Evolutionary conservation across 2,113 vertebrate species (phyloP), one percentile per base, ranked within the genome.

Genomic region (Macaca mulatta): DNA sequence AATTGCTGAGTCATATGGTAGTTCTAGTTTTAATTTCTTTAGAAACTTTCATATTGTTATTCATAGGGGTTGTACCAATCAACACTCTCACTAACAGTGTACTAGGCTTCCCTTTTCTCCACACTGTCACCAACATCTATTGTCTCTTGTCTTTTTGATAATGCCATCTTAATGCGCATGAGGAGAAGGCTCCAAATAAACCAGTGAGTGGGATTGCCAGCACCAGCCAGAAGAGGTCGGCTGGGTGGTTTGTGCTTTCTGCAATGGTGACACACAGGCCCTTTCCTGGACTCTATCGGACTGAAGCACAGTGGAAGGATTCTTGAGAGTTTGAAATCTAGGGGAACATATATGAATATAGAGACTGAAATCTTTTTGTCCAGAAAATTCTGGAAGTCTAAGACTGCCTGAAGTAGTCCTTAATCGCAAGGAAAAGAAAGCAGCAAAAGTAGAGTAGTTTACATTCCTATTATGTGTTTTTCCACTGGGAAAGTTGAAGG

Each of bases 391-490:
- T 57, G 5, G 7, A 78, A 67, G 23, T 55, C 14, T 22, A 59
- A 25, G 6, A 4, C 6, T 89, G 4, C 35, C 8, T 87, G 5
- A 32, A 25, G 23, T 43, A 45, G 23, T 40, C 13, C 18, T 88
- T 18, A 50, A 67, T 59, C 14, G 5, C 13, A 40, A 64, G 3
- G 55, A 55, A 72, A 90, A 40, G 17, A 48, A 57, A 45, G 2
- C 8, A 32, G 61, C 2, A 32, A 16, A 93, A 69, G 35, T 1
- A 18, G 10, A 64, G 6, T 8, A 14, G 6, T 5, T n/a, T 69
- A 1, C 0, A 14, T 1, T 70, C 27, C 9, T 13, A 20, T 3
- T 5, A 3, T 7, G 0, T 20, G 55, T 38, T 52, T 90, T 79
- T 84, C 61, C 20, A 17, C 0, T 64, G 27, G 32, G 6, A 1